phyloP scores from a whole-genome alignment of 2,888 invertebrate genomes.

The Thysanoteuthis rhombus region DNA sequence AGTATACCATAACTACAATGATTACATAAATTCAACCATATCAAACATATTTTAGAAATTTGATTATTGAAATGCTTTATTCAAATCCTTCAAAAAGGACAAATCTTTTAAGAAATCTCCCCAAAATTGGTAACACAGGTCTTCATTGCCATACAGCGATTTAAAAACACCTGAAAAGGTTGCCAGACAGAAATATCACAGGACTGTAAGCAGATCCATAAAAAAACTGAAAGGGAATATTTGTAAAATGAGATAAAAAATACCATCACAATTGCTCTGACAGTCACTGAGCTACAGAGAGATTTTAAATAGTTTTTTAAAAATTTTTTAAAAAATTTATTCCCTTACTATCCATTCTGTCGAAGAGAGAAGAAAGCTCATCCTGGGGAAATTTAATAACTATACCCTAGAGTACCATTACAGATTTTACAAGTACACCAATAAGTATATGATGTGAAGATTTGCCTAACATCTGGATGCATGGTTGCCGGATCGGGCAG shows the following conservation, averaged over 20 bases:
- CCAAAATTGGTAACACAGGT: background rate
- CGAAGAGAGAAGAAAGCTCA: background rate
- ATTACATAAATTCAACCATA: background rate
- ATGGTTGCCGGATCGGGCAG: too few relatives aligned
- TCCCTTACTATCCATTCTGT: background rate
- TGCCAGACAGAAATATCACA: conserved; percentile 12
- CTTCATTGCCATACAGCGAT: background rate
- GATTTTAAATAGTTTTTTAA: background rate
- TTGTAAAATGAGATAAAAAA: background rate
- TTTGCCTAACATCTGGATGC: background rate
- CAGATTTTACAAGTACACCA: background rate
- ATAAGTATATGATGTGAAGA: background rate
- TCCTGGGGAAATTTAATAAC: background rate
- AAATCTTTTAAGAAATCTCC: conserved; percentile 12
- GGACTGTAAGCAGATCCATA: background rate
- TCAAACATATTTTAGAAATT: too few relatives aligned
- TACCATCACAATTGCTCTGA: background rate
- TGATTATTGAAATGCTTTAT: background rate
- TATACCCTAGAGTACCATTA: background rate
- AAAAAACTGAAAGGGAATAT: background rate
- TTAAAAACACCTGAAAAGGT: background rate
- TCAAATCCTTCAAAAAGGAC: background rate
- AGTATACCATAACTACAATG: background rate
- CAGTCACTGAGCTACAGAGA: background rate
- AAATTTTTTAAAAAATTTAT: background rate